A percentile compares a stretch with the other conserved stretches of the same genome.
Evolutionary conservation across 1,140 invertebrate species (phyloP).

Genomic region (Myzus persicae): DNA sequence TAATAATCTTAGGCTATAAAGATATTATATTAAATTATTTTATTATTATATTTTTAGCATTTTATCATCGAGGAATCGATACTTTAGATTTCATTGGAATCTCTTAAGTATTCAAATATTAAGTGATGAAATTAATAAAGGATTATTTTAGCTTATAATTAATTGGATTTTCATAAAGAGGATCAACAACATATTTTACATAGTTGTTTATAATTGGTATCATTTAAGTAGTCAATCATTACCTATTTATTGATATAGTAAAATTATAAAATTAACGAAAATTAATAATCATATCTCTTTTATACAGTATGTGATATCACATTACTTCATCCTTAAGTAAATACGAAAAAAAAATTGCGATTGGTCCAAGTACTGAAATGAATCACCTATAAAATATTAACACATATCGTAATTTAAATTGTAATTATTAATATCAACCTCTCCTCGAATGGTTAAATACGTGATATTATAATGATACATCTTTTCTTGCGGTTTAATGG

Average conservation of each 20-base stretch:
- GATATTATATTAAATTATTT: not conserved
- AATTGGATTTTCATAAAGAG: slow-evolving; percentile 22
- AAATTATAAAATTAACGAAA: not conserved
- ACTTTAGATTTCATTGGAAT: not conserved
- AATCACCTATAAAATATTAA: not conserved
- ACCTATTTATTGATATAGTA: not conserved
- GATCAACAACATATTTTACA: slow-evolving; percentile 17
- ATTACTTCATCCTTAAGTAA: not conserved
- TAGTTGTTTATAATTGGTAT: not conserved
- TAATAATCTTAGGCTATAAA: not conserved
- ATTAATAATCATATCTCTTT: not conserved
- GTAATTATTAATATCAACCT: not conserved
- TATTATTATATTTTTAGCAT: not conserved
- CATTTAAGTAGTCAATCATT: not conserved
- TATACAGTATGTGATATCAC: not conserved
- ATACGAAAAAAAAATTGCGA: not conserved
- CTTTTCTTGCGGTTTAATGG: not conserved
- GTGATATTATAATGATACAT: not conserved
- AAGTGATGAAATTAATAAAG: not conserved
- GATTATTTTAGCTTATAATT: slow-evolving; percentile 14
- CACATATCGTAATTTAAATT: not conserved
- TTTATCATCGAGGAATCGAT: not conserved
- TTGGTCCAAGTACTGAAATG: not conserved
- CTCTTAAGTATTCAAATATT: not conserved
- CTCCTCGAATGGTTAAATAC: not conserved